Evolutionary conservation across 2,888 invertebrate species (phyloP).

Genomic region (Subacronicta megacephala): DNA sequence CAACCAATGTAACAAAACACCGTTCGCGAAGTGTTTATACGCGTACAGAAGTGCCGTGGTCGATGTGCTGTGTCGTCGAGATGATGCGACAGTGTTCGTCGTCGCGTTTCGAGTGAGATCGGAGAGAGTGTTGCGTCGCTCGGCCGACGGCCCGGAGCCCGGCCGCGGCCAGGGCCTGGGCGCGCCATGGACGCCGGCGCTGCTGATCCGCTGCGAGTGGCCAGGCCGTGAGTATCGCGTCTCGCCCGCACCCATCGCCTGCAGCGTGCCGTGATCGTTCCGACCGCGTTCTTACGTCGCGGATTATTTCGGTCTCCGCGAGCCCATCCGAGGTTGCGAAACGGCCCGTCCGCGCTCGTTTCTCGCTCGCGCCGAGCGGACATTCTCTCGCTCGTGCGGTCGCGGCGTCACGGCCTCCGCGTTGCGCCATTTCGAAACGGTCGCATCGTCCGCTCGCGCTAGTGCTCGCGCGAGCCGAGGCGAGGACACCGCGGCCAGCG

Average conservation of each 20-base stretch:
- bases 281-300: constrained; percentile 75
- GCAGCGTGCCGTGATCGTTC: constrained; percentile 67
- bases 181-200: constrained; percentile 88
- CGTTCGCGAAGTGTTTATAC: constrained; percentile 89
- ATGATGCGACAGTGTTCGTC: constrained; percentile 88
- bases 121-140: constrained; percentile 87
- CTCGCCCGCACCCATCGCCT: constrained; percentile 57
- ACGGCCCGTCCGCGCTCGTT: constrained; percentile 80
- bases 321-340: constrained; percentile 86
- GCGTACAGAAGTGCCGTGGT: constrained; percentile 84
- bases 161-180: constrained; percentile 88
- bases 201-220: constrained; percentile 86
- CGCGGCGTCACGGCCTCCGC: constrained; percentile 88
- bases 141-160: constrained; percentile 87
- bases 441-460: constrained; percentile 77
- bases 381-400: constrained; percentile 87
- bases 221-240: constrained; percentile 88
- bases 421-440: constrained; percentile 87
- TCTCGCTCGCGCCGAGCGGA: constrained; percentile 81
- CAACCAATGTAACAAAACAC: constrained; percentile 90
- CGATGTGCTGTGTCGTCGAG: constrained; percentile 87
- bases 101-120: constrained; percentile 87
- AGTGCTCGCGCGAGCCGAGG: constrained; percentile 66
- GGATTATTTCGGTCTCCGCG: constrained; percentile 85
- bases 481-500: constrained; percentile 78